A percentile compares a stretch with the other conserved stretches of the same genome.
These are phyloP conservation scores for Amphimallon solstitiale DNA, from an alignment of 2,888 invertebrate genomes.

Conservation along the genomic window DNA sequence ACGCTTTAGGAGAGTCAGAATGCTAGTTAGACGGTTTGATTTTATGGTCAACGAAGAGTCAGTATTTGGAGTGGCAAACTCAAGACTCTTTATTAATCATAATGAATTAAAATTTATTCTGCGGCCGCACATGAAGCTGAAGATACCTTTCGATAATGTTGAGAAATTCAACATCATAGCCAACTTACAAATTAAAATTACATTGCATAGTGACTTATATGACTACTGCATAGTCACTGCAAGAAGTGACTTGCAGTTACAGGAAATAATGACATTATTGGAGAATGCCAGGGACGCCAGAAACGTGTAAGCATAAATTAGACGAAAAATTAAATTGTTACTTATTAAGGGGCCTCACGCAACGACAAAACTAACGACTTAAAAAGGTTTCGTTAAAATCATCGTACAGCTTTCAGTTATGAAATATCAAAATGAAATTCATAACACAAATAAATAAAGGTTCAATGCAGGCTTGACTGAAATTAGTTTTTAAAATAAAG, in stretches of 20 bases:
- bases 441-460: too few species aligned
- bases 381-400: too few species aligned
- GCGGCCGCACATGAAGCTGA: not conserved
- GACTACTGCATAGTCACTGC: not conserved
- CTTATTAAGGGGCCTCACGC: too few species aligned
- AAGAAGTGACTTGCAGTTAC: not conserved
- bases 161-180: not conserved
- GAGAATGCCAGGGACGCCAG: not conserved
- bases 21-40: not conserved
- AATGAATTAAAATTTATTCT: not conserved
- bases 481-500: too few species aligned
- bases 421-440: too few species aligned
- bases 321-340: conserved; percentile 7
- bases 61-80: not conserved
- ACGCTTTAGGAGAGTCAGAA: conserved; percentile 4
- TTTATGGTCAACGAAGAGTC: not conserved
- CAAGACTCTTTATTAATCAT: not conserved
- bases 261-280: conserved; percentile 4
- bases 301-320: conserved; percentile 10
- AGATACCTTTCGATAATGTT: not conserved
- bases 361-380: too few species aligned
- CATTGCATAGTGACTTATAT: not conserved
- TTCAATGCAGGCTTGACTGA: too few species aligned
- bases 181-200: not conserved
- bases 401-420: too few species aligned